Evolutionary conservation across 92 coral and sea anemone genomes (phyloP).

Genomic region (Chrysogorgia sp.): DNA sequence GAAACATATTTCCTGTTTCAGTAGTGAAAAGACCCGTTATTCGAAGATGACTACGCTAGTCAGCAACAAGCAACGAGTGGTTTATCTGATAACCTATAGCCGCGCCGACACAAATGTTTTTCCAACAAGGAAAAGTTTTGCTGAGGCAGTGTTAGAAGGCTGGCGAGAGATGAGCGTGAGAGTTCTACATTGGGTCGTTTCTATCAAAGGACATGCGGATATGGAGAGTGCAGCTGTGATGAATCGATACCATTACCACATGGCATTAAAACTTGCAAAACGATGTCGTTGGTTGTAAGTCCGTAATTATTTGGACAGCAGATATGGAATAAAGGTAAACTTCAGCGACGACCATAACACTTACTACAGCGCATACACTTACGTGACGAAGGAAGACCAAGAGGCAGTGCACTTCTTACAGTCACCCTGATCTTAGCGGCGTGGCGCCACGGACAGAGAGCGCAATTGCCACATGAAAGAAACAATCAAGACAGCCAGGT

Average conservation of each 20-base stretch:
- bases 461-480: constrained; percentile 39
- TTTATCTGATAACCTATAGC: constrained; percentile 56
- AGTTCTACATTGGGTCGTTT: constrained; percentile 36
- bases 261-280: constrained; percentile 43
- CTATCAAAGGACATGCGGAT: constrained; percentile 31
- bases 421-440: constrained; percentile 53
- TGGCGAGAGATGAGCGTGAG: constrained; percentile 7
- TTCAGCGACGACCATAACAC: constrained; percentile 61
- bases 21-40: too few species aligned
- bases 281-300: constrained; percentile 53
- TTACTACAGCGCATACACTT: constrained; percentile 50
- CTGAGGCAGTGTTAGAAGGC: background rate
- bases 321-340: constrained; percentile 56
- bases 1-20: too few species aligned
- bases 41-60: background rate
- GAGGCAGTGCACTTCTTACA: constrained; percentile 22
- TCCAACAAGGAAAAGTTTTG: background rate
- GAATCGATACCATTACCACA: constrained; percentile 38
- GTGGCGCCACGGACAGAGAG: constrained; percentile 54
- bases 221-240: background rate
- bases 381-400: constrained; percentile 51
- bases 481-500: background rate
- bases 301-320: constrained; percentile 30
- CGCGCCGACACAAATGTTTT: constrained; percentile 30
- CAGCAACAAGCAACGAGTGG: constrained; percentile 11